phyloP scores from a whole-genome alignment of 2,888 invertebrate species.

The Steromphala cineraria region DNA sequence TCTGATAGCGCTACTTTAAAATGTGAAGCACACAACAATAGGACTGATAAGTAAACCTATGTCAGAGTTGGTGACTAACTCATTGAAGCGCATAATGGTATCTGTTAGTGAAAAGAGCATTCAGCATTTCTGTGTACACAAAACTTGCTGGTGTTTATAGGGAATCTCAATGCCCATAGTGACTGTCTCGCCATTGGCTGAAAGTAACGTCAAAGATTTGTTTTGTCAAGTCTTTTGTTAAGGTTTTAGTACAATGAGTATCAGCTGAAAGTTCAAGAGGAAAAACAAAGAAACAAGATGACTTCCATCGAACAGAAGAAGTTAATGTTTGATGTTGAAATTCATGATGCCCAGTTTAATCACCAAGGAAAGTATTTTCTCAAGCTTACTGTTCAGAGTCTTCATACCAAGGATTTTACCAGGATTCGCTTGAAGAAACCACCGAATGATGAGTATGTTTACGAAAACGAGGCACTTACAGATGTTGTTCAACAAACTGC shows the following conservation, averaged over 20 bases:
- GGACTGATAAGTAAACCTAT: not conserved
- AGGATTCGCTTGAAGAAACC: constrained; percentile 43
- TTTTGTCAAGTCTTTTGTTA: not conserved
- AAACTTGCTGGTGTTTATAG: not conserved
- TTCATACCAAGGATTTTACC: constrained; percentile 57
- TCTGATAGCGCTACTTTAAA: not conserved
- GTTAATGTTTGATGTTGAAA: constrained; percentile 60
- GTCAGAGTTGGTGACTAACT: not conserved
- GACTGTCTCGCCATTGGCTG: not conserved
- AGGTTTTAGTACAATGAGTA: not conserved
- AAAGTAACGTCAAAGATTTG: too few species aligned
- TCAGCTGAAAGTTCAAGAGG: not conserved
- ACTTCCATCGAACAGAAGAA: constrained; percentile 50
- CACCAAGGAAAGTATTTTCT: constrained; percentile 62
- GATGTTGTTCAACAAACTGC: constrained; percentile 59
- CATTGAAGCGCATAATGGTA: not conserved
- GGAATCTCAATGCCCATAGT: not conserved
- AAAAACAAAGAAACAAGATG: constrained; percentile 6
- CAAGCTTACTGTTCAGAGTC: constrained; percentile 57
- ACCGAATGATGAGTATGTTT: constrained; percentile 35
- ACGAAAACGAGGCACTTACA: constrained; percentile 54
- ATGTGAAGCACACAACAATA: not conserved
- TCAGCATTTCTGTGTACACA: not conserved
- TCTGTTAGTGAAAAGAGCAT: not conserved
- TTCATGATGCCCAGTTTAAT: constrained; percentile 66